A percentile compares a stretch with the other conserved stretches of the same genome.
Conservation (phyloP, 2,113 vertebrate genomes). For the Rhinopomastus cyanomelas region DNA sequence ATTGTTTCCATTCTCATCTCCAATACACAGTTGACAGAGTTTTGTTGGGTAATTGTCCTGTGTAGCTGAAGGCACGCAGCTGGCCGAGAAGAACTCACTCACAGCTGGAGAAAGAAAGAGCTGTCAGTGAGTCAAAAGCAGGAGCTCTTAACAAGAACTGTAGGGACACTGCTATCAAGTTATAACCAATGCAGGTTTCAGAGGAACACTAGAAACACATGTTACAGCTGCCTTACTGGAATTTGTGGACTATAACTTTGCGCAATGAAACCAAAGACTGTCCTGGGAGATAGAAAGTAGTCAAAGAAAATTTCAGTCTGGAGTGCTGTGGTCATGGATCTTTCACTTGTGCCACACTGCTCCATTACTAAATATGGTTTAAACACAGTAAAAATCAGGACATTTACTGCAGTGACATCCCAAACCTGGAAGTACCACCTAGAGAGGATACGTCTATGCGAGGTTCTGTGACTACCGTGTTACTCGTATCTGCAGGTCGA, state of each 20-base stretch:
- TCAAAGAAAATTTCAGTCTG: not conserved
- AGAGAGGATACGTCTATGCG: not conserved
- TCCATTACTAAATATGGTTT: not conserved
- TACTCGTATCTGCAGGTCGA: not conserved
- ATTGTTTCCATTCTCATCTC: constrained; percentile 77
- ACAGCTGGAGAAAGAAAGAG: constrained; percentile 74
- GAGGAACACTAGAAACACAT: not conserved
- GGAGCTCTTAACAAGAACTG: not conserved
- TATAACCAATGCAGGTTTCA: not conserved
- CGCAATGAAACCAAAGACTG: not conserved
- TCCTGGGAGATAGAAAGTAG: not conserved
- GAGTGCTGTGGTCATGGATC: not conserved
- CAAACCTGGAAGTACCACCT: not conserved
- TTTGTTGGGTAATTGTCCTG: constrained; percentile 76
- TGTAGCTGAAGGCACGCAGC: constrained; percentile 88
- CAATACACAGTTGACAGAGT: constrained; percentile 85
- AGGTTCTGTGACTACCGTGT: not conserved
- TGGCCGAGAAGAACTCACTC: constrained; percentile 85
- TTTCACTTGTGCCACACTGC: not conserved
- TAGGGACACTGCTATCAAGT: not conserved
- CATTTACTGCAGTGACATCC: not conserved
- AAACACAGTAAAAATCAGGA: not conserved
- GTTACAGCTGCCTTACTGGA: not conserved
- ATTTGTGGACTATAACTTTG: not conserved
- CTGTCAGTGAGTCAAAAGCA: not conserved